These are phyloP conservation scores for Cylas formicarius DNA, from an alignment of 1,140 invertebrate genomes.

Conservation along the genomic window DNA sequence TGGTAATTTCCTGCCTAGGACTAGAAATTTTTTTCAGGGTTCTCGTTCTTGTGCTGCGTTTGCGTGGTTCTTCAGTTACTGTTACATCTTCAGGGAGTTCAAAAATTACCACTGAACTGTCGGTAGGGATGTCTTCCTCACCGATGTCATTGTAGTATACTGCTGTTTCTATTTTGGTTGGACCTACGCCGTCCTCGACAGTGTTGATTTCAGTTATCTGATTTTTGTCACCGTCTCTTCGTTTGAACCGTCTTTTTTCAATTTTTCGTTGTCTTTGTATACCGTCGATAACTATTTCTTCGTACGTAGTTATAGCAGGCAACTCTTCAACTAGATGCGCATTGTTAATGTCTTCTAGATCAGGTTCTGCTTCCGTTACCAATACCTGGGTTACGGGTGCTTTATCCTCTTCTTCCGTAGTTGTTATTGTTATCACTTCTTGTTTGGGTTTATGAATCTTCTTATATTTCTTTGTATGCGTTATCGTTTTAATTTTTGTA, in stretches of 20 bases:
- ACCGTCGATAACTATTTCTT: conserved; percentile 18
- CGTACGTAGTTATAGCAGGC: conserved; percentile 25
- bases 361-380: conserved; percentile 26
- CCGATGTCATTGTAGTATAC: conserved; percentile 27
- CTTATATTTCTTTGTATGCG: conserved; percentile 23
- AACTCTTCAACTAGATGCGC: conserved; percentile 27
- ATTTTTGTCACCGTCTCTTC: conserved; percentile 34
- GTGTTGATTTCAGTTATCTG: conserved; percentile 30
- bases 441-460: conserved; percentile 16
- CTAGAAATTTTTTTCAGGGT: conserved; percentile 35
- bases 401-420: conserved; percentile 26
- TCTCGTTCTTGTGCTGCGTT: conserved; percentile 38
- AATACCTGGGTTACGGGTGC: conserved; percentile 23
- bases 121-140: conserved; percentile 29
- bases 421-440: conserved; percentile 25
- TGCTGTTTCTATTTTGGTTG: conserved; percentile 17
- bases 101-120: conserved; percentile 17
- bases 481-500: conserved; percentile 23
- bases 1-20: conserved; percentile 30
- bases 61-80: conserved; percentile 39
- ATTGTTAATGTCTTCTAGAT: conserved; percentile 16
- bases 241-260: conserved; percentile 40
- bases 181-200: conserved; percentile 34
- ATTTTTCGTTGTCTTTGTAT: conserved; percentile 33
- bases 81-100: conserved; percentile 36